Conservation (phyloP, 2,888 invertebrate species). For the Eupithecia tripunctaria region DNA sequence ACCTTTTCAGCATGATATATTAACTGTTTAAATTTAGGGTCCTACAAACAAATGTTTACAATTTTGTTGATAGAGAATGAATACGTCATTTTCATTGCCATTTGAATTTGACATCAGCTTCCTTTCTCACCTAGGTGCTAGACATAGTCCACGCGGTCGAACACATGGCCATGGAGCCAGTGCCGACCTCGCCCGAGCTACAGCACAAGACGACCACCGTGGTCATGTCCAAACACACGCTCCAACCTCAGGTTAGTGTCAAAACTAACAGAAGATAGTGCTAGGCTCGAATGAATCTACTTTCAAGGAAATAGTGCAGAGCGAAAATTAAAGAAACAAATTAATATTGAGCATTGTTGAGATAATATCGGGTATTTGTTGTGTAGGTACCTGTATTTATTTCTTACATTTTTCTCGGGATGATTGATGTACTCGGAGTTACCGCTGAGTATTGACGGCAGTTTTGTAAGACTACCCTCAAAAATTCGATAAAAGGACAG, state of each 20-base stretch:
- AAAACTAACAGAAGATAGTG: constrained; percentile 13
- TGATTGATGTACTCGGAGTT: not conserved
- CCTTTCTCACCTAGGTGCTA: constrained; percentile 85
- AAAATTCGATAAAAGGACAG: not conserved
- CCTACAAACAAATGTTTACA: not conserved
- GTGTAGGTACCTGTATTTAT: not conserved
- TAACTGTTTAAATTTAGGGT: not conserved
- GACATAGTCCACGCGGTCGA: constrained; percentile 96
- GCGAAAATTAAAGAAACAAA: not conserved
- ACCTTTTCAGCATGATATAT: too few relatives aligned
- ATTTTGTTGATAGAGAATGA: not conserved
- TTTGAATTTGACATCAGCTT: not conserved
- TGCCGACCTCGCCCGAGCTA: constrained; percentile 90
- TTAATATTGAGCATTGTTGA: not conserved
- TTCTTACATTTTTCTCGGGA: not conserved
- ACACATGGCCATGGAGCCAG: constrained; percentile 88
- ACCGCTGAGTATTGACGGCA: not conserved
- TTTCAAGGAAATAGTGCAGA: constrained; percentile 14
- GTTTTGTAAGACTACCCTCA: not conserved
- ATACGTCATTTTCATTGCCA: not conserved
- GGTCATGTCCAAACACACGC: constrained; percentile 96
- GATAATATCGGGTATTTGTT: not conserved
- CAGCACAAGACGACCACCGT: constrained; percentile 94
- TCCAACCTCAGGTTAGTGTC: constrained; percentile 87
- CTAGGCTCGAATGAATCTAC: constrained; percentile 7